phyloP scores from a whole-genome alignment of 2,113 vertebrate species.

The Crotalus horridus region DNA sequence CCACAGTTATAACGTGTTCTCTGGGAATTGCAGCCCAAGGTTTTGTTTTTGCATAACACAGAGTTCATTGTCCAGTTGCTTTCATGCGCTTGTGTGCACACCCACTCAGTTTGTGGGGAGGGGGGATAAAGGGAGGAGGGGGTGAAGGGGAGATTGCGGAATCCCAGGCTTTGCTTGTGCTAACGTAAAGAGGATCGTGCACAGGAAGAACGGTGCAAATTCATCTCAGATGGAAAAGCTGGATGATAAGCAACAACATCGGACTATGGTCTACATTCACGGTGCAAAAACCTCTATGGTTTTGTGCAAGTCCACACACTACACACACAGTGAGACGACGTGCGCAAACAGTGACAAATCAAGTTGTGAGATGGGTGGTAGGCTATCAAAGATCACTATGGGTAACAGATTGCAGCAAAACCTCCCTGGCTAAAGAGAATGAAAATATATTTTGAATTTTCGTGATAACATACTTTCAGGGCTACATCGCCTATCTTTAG shows the following conservation, averaged over 20 bases:
- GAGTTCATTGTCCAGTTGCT: background rate
- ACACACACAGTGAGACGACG: background rate
- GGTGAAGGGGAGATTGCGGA: too few species aligned
- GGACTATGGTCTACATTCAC: background rate
- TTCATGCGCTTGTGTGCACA: background rate
- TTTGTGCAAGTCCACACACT: background rate
- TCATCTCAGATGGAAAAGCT: background rate
- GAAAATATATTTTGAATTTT: background rate
- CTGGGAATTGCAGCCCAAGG: background rate
- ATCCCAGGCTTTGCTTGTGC: background rate
- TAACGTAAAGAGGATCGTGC: background rate
- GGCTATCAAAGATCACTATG: background rate
- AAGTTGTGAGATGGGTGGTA: background rate
- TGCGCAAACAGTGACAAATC: background rate
- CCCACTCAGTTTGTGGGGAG: background rate
- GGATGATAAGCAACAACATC: background rate
- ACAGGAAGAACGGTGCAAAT: background rate
- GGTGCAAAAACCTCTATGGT: background rate
- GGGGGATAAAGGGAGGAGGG: too few species aligned
- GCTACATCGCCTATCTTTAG: background rate
- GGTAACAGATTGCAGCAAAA: background rate
- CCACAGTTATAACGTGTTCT: background rate
- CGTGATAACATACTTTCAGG: background rate
- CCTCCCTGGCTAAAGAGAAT: background rate
- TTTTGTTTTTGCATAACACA: background rate